A percentile compares a stretch with the other conserved stretches of the same genome.
These are phyloP conservation scores for Myotis myotis DNA, from an alignment of 2,797 vertebrate genomes.

Conservation along the genomic window DNA sequence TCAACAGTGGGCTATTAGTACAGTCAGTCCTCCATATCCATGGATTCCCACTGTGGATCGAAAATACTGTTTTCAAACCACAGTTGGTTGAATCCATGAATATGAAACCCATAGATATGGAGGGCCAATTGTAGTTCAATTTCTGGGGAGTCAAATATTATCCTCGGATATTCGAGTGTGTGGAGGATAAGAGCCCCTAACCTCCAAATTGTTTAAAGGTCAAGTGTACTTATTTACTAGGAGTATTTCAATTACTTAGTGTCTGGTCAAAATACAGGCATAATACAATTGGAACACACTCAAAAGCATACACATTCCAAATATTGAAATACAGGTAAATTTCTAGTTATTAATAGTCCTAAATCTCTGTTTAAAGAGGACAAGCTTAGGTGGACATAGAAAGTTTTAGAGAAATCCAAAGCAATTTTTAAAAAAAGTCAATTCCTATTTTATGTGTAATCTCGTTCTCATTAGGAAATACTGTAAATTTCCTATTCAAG, in stretches of 20 bases:
- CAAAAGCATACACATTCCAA: background rate
- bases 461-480: conserved; percentile 1
- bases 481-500: background rate
- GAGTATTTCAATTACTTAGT: background rate
- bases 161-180: background rate
- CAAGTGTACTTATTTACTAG: background rate
- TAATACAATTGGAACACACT: background rate
- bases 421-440: background rate
- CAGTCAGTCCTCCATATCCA: background rate
- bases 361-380: conserved; percentile 36
- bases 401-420: conserved; percentile 33
- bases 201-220: background rate
- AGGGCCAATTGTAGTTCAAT: background rate
- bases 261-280: background rate
- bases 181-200: background rate
- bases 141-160: background rate
- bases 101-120: background rate
- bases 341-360: background rate
- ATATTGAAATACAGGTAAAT: background rate
- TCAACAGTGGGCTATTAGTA: background rate
- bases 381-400: background rate
- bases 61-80: background rate
- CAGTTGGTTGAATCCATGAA: background rate
- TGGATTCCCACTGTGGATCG: background rate
- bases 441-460: background rate